Conservation (phyloP, 2,888 invertebrate species). For the Chymomyza caudatula region DNA sequence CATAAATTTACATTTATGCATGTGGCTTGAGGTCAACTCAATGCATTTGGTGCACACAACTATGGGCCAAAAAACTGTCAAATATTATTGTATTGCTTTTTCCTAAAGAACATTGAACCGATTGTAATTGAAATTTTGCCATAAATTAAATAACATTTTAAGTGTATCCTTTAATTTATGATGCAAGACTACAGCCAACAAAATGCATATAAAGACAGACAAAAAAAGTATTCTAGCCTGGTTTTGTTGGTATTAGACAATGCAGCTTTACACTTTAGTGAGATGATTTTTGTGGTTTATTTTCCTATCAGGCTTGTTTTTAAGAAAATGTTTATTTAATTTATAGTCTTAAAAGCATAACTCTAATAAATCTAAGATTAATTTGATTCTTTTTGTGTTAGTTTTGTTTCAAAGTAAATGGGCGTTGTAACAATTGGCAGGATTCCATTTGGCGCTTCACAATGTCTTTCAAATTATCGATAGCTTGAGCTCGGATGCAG, state of each 20-base stretch:
- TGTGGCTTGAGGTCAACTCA: slow-evolving; percentile 9
- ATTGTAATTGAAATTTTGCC: slow-evolving; percentile 23
- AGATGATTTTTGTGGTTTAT: slow-evolving; percentile 20
- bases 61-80: background rate
- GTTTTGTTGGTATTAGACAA: slow-evolving; percentile 35
- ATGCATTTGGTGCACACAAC: background rate
- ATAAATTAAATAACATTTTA: slow-evolving; percentile 15
- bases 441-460: too few species aligned
- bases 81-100: background rate
- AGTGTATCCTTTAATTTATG: background rate
- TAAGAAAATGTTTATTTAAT: background rate
- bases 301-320: background rate
- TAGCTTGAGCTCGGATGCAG: too few species aligned
- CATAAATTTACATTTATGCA: slow-evolving; percentile 38
- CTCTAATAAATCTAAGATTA: background rate
- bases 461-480: too few species aligned
- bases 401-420: background rate
- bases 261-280: slow-evolving; percentile 11
- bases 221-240: slow-evolving; percentile 31
- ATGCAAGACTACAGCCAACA: background rate
- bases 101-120: background rate
- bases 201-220: too few species aligned
- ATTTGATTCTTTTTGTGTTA: background rate
- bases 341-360: background rate
- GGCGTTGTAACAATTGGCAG: background rate